Evolutionary conservation across 2,888 invertebrate genomes (phyloP).

Genomic region (Tiphia femorata): DNA sequence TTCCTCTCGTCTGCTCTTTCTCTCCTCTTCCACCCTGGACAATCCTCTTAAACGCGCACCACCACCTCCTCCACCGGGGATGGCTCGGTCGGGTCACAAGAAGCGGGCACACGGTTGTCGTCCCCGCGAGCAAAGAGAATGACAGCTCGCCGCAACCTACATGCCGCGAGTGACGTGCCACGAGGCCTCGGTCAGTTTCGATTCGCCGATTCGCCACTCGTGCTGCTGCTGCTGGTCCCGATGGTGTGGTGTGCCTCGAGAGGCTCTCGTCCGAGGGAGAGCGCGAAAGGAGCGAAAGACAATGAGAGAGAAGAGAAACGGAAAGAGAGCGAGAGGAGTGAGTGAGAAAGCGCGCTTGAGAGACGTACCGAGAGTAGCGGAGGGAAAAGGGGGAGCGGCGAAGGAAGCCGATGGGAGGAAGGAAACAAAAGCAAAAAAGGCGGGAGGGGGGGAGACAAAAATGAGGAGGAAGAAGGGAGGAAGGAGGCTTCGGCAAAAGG

Average conservation of each 20-base stretch:
- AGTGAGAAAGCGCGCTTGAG: slow-evolving; percentile 21
- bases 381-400: background rate
- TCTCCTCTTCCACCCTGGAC: background rate
- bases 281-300: background rate
- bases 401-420: background rate
- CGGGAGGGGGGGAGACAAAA: slow-evolving; percentile 6
- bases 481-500: background rate
- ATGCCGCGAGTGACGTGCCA: slow-evolving; percentile 47
- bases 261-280: slow-evolving; percentile 4
- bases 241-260: too few relatives aligned
- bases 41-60: background rate
- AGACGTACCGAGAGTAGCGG: slow-evolving; percentile 5
- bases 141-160: slow-evolving; percentile 44
- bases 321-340: slow-evolving; percentile 15
- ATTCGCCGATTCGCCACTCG: slow-evolving; percentile 25
- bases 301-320: slow-evolving; percentile 10
- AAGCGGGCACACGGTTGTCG: background rate
- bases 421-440: slow-evolving; percentile 1
- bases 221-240: too few relatives aligned
- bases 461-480: background rate
- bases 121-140: slow-evolving; percentile 18
- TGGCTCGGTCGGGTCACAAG: background rate
- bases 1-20: background rate
- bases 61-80: background rate
- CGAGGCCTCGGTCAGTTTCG: slow-evolving; percentile 22